phyloP scores from a whole-genome alignment of 2,888 invertebrate genomes.

The Meta bourneti region DNA sequence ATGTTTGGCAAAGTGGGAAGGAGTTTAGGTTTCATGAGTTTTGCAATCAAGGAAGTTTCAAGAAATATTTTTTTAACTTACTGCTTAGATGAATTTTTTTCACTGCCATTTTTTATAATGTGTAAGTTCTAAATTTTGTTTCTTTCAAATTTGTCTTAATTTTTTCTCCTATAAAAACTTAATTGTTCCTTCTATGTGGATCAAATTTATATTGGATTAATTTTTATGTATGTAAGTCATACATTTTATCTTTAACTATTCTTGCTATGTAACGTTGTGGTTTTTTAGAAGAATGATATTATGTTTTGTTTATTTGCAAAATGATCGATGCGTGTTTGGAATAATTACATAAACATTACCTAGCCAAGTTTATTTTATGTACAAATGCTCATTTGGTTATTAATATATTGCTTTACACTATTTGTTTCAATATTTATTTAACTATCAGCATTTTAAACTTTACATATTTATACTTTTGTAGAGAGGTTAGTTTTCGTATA shows the following conservation, averaged over 20 bases:
- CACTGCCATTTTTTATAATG: conserved; percentile 33
- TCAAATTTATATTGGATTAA: background rate
- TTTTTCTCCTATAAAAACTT: no score
- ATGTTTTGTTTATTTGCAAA: background rate
- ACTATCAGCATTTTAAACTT: conserved; percentile 37
- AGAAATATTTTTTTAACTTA: background rate
- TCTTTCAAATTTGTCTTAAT: background rate
- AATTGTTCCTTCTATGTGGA: background rate
- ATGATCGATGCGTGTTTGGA: background rate
- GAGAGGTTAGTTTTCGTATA: conserved; percentile 20
- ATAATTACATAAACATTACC: background rate
- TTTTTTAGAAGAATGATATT: no score
- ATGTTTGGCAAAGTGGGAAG: background rate
- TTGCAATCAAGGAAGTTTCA: background rate
- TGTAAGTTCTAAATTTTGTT: conserved; percentile 1
- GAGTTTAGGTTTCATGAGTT: background rate
- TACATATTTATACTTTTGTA: conserved; percentile 44
- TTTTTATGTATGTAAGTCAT: background rate
- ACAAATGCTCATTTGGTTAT: background rate
- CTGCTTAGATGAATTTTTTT: conserved; percentile 2
- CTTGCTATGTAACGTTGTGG: no score
- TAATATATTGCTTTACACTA: background rate
- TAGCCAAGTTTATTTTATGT: background rate
- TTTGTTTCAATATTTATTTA: conserved; percentile 28
- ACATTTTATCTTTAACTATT: background rate